phyloP scores from a whole-genome alignment of 2,888 invertebrate genomes.

The Drosophila fungiperda region DNA sequence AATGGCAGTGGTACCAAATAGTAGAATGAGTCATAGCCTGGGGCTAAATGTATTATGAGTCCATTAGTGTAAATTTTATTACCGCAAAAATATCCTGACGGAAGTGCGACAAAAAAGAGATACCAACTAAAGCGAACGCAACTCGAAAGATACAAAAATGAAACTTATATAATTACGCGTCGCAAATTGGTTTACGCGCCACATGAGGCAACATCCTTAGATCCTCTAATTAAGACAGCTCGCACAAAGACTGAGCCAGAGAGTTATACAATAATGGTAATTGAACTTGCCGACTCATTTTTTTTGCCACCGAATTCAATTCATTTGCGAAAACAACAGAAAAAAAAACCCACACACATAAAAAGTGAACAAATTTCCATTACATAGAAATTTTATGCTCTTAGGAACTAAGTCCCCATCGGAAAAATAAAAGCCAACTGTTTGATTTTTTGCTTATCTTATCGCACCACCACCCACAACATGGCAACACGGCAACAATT shows the following conservation, averaged over 20 bases:
- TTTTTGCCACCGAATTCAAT: constrained; percentile 42
- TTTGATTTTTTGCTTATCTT: constrained; percentile 69
- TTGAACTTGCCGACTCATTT: not conserved
- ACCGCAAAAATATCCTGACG: constrained; percentile 48
- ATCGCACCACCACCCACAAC: constrained; percentile 38
- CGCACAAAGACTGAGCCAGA: not conserved
- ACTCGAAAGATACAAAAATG: constrained; percentile 46
- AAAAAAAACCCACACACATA: no score
- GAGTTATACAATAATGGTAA: not conserved
- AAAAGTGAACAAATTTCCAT: constrained; percentile 40
- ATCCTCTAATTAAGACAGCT: constrained; percentile 56
- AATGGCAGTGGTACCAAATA: not conserved
- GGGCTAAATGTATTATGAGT: constrained; percentile 58
- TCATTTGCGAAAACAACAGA: constrained; percentile 35
- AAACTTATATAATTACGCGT: constrained; percentile 65
- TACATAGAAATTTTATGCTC: constrained; percentile 54
- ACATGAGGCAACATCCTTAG: constrained; percentile 51
- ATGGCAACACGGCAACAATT: constrained; percentile 19
- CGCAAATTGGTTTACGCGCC: constrained; percentile 68
- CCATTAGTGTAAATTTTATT: constrained; percentile 75
- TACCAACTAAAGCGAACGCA: constrained; percentile 13
- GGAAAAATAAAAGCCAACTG: constrained; percentile 50
- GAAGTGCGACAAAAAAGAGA: constrained; percentile 31
- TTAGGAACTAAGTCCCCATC: constrained; percentile 9
- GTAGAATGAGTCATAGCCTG: constrained; percentile 41